A percentile compares a stretch with the other conserved stretches of the same genome.
Evolutionary conservation across 2,888 invertebrate species (phyloP).

Genomic region (Stenurella melanura): DNA sequence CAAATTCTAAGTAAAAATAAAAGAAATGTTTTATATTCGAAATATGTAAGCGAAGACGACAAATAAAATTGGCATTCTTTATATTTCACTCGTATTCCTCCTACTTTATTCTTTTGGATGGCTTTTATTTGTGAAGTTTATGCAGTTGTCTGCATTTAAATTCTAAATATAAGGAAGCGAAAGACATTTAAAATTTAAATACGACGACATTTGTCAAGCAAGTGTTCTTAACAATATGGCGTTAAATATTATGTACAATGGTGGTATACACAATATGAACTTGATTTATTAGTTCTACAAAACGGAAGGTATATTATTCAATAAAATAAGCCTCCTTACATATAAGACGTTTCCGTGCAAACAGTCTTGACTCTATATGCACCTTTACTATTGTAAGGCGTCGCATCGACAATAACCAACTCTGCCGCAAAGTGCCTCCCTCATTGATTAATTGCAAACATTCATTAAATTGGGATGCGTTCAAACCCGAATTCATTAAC

Average conservation of each 20-base stretch:
- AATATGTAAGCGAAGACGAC: neutral
- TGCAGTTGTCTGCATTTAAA: conserved; percentile 4
- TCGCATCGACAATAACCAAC: neutral
- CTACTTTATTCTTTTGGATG: neutral
- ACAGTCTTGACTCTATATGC: too few relatives aligned
- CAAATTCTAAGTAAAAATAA: neutral
- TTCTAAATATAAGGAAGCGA: conserved; percentile 1
- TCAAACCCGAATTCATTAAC: conserved; percentile 19
- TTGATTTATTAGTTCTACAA: too few relatives aligned
- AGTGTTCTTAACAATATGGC: neutral
- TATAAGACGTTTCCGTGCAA: too few relatives aligned
- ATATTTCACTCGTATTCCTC: neutral
- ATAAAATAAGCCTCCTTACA: too few relatives aligned
- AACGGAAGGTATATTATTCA: too few relatives aligned
- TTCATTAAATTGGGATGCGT: conserved; percentile 27
- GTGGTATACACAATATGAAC: too few relatives aligned
- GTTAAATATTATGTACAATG: too few relatives aligned
- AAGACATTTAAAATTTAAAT: conserved; percentile 4
- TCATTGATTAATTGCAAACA: conserved; percentile 24
- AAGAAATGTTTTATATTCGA: neutral
- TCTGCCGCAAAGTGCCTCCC: conserved; percentile 10
- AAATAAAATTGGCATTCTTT: neutral
- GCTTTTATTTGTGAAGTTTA: neutral
- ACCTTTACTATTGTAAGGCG: too few relatives aligned
- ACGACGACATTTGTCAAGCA: neutral